These are phyloP conservation scores for Helostoma temminkii DNA, from an alignment of 2,797 vertebrate genomes.

Conservation along the genomic window DNA sequence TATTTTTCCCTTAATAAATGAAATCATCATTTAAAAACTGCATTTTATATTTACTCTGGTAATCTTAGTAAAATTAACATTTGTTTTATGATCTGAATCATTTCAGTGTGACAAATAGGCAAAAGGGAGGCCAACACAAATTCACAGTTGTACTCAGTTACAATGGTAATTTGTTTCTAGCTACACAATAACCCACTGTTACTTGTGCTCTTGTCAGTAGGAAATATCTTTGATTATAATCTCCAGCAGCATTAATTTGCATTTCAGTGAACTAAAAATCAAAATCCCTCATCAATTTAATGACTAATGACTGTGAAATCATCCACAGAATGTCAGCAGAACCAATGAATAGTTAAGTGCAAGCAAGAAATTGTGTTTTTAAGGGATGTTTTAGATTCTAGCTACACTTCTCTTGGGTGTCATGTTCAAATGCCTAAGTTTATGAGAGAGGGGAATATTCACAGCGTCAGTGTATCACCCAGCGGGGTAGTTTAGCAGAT, in stretches of 20 bases:
- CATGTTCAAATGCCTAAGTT: constrained; percentile 60
- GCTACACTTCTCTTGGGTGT: constrained; percentile 41
- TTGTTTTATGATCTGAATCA: no score
- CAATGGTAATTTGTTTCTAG: neutral
- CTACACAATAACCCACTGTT: neutral
- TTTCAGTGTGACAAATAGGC: no score
- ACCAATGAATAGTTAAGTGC: constrained; percentile 32
- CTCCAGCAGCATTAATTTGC: constrained; percentile 28
- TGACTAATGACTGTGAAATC: constrained; percentile 27
- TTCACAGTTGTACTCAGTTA: neutral
- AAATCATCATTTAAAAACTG: no score
- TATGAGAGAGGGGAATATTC: constrained; percentile 56
- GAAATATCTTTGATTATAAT: constrained; percentile 16
- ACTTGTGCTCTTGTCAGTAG: neutral
- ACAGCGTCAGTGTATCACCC: constrained; percentile 54
- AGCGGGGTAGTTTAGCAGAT: constrained; percentile 65
- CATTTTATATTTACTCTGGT: no score
- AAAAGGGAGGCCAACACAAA: neutral
- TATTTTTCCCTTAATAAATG: no score
- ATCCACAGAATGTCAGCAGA: constrained; percentile 9
- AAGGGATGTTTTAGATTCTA: constrained; percentile 36
- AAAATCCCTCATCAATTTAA: constrained; percentile 22
- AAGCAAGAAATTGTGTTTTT: constrained; percentile 25
- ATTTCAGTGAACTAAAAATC: constrained; percentile 32
- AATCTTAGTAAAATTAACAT: no score